phyloP scores from a whole-genome alignment of 2,888 invertebrate genomes.

The Sesia bembeciformis region DNA sequence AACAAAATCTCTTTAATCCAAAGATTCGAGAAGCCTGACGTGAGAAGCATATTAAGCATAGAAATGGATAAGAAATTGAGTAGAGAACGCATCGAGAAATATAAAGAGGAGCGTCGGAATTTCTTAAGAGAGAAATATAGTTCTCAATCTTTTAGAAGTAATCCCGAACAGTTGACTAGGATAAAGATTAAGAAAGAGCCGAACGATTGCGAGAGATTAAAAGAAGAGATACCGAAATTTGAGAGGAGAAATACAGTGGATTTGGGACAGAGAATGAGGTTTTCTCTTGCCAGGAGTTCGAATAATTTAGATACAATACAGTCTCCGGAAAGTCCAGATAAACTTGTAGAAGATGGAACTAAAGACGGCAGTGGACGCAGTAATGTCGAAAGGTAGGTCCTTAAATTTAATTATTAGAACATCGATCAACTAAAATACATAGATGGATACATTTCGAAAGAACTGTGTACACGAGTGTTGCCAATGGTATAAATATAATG shows the following conservation, averaged over 20 bases:
- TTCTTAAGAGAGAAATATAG: slow-evolving; percentile 90
- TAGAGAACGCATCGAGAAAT: slow-evolving; percentile 89
- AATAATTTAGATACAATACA: slow-evolving; percentile 52
- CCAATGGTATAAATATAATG: too few relatives aligned
- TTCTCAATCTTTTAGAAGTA: slow-evolving; percentile 84
- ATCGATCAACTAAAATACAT: too few relatives aligned
- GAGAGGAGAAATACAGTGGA: slow-evolving; percentile 67
- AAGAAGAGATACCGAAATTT: slow-evolving; percentile 46
- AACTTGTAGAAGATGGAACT: slow-evolving; percentile 8
- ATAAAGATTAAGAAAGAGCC: slow-evolving; percentile 48
- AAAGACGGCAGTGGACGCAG: slow-evolving; percentile 7
- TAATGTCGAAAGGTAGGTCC: slow-evolving; percentile 28
- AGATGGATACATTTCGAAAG: too few relatives aligned
- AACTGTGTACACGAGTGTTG: too few relatives aligned
- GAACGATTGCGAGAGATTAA: slow-evolving; percentile 28
- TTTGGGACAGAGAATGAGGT: slow-evolving; percentile 58
- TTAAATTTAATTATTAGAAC: background rate
- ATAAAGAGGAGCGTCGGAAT: slow-evolving; percentile 91
- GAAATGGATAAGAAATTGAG: slow-evolving; percentile 77
- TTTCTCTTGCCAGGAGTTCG: slow-evolving; percentile 51
- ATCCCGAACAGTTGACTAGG: slow-evolving; percentile 65
- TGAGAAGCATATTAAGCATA: slow-evolving; percentile 45
- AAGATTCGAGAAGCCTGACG: slow-evolving; percentile 49
- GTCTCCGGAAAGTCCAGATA: slow-evolving; percentile 36
- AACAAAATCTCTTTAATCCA: slow-evolving; percentile 77